These are phyloP conservation scores for Taeniopygia guttata DNA, from an alignment of 2,797 vertebrate species.

Conservation along the genomic window DNA sequence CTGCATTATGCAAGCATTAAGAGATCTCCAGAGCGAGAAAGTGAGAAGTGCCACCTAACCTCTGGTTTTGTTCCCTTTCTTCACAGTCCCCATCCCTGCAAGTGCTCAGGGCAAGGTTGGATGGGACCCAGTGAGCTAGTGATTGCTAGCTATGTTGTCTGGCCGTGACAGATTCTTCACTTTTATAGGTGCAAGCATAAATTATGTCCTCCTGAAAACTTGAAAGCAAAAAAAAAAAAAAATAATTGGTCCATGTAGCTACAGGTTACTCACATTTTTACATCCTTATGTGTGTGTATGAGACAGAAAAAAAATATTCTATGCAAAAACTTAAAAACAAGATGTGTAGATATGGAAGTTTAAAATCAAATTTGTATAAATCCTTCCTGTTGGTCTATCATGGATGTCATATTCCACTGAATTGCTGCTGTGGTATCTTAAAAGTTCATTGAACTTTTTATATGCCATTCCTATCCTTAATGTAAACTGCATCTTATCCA, in stretches of 20 bases:
- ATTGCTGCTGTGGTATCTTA: background rate
- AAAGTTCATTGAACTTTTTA: background rate
- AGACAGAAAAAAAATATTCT: background rate
- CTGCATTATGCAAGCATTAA: background rate
- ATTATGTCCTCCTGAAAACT: background rate
- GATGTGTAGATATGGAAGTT: background rate
- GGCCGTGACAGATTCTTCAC: background rate
- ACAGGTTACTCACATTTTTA: background rate
- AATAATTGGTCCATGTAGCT: background rate
- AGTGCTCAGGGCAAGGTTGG: background rate
- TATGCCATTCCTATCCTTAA: background rate
- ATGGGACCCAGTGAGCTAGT: background rate
- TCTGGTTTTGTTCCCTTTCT: background rate
- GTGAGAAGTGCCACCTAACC: background rate
- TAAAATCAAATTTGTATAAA: background rate
- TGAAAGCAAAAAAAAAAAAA: background rate
- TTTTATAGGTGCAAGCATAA: background rate
- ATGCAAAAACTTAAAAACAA: background rate
- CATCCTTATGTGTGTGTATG: fast-evolving
- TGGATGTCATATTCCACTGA: background rate
- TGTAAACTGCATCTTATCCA: background rate
- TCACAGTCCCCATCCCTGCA: background rate
- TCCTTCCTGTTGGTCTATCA: background rate
- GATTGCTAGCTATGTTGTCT: background rate
- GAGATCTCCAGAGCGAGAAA: background rate